phyloP scores from a whole-genome alignment of 2,888 invertebrate genomes.

The Auanema freiburgensis region DNA sequence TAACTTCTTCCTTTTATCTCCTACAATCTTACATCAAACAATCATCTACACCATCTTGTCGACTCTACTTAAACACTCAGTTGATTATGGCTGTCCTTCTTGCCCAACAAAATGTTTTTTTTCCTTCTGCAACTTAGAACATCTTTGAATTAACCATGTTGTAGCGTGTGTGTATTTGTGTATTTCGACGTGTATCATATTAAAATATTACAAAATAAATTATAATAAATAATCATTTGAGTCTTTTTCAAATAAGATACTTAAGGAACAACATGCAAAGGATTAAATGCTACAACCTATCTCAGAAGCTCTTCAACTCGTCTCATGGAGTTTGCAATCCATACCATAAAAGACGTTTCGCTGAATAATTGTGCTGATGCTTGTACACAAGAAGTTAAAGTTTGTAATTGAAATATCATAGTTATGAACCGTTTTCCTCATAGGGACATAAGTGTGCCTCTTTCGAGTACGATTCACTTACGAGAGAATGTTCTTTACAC shows the following conservation, averaged over 20 bases:
- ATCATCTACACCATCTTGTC: too few relatives aligned
- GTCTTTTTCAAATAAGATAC: neutral
- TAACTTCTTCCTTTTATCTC: too few relatives aligned
- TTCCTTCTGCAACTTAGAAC: too few relatives aligned
- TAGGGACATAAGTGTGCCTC: constrained; percentile 50
- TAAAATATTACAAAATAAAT: too few relatives aligned
- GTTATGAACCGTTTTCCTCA: constrained; percentile 5
- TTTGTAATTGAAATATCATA: constrained; percentile 2
- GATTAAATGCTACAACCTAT: constrained; percentile 52
- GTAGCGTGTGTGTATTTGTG: too few relatives aligned
- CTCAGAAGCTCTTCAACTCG: constrained; percentile 53
- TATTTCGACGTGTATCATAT: too few relatives aligned
- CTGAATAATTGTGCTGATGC: constrained; percentile 54
- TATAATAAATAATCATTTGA: neutral
- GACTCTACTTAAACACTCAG: too few relatives aligned
- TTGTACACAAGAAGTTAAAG: constrained; percentile 44
- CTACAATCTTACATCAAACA: too few relatives aligned
- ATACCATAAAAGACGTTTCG: constrained; percentile 49
- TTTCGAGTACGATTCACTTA: constrained; percentile 59
- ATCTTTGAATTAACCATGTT: too few relatives aligned
- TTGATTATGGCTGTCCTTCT: too few relatives aligned
- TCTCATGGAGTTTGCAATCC: constrained; percentile 50
- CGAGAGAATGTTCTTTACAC: constrained; percentile 53
- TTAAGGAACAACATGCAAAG: constrained; percentile 29
- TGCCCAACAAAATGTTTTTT: too few relatives aligned